These are phyloP conservation scores for Apeltes quadracus DNA, from an alignment of 2,113 vertebrate species.

Conservation along the genomic window DNA sequence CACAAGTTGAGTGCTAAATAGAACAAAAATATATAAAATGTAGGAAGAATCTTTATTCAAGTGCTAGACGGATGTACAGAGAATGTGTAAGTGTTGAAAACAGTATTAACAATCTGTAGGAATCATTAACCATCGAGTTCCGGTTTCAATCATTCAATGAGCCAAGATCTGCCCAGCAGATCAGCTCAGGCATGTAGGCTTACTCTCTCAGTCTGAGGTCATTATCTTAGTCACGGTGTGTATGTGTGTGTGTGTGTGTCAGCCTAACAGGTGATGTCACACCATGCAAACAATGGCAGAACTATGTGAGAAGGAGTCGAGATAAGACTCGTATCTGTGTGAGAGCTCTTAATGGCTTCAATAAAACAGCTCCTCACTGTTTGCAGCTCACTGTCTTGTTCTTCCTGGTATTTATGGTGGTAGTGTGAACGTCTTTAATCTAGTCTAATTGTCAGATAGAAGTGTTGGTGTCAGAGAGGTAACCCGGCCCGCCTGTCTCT, in stretches of 20 bases:
- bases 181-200: constrained; percentile 31
- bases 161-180: constrained; percentile 20
- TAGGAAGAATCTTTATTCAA: background rate
- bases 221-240: constrained; percentile 46
- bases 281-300: constrained; percentile 42
- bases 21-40: background rate
- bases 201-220: constrained; percentile 38
- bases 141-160: background rate
- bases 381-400: background rate
- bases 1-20: background rate
- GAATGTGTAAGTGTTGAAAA: constrained; percentile 12
- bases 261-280: constrained; percentile 56
- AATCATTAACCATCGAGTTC: background rate
- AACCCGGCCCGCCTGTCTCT: background rate
- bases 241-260: constrained; percentile 30
- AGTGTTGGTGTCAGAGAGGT: no score
- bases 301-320: constrained; percentile 25
- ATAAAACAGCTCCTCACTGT: constrained; percentile 7
- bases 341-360: background rate
- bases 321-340: constrained; percentile 45
- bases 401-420: background rate
- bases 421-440: background rate
- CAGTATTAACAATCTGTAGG: background rate
- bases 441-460: background rate
- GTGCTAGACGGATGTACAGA: background rate